phyloP scores from a whole-genome alignment of 2,113 vertebrate species.

The Thalassarche chlororhynchos region DNA sequence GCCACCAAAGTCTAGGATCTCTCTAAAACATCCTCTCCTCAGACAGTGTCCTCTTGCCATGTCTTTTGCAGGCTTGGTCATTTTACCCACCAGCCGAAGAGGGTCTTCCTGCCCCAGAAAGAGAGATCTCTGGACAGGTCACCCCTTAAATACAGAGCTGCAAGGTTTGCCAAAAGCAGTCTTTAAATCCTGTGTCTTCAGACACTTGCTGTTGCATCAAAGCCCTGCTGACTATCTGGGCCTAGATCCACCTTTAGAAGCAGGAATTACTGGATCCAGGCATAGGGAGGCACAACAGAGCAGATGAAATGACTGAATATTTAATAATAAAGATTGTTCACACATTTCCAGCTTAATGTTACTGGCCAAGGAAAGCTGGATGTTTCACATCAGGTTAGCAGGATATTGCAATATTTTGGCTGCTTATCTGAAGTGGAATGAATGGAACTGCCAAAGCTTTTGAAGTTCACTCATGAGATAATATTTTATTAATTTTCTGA shows the following conservation, averaged over 20 bases:
- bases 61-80: background rate
- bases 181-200: background rate
- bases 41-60: background rate
- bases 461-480: conserved; percentile 67
- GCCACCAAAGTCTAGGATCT: background rate
- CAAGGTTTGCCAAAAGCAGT: background rate
- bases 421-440: conserved; percentile 67
- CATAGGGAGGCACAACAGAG: background rate
- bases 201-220: background rate
- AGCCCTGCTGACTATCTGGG: background rate
- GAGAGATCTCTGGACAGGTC: background rate
- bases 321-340: conserved; percentile 54
- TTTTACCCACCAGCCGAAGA: background rate
- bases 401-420: conserved; percentile 69
- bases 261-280: background rate
- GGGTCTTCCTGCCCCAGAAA: background rate
- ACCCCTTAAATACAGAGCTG: background rate
- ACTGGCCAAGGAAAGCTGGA: conserved; percentile 35
- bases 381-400: conserved; percentile 64
- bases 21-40: background rate
- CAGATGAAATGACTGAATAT: conserved; percentile 31
- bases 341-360: conserved; percentile 45
- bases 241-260: background rate
- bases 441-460: conserved; percentile 68
- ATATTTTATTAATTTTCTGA: conserved; percentile 67